phyloP scores from a whole-genome alignment of 2,113 vertebrate genomes.

The Gallinago media region DNA sequence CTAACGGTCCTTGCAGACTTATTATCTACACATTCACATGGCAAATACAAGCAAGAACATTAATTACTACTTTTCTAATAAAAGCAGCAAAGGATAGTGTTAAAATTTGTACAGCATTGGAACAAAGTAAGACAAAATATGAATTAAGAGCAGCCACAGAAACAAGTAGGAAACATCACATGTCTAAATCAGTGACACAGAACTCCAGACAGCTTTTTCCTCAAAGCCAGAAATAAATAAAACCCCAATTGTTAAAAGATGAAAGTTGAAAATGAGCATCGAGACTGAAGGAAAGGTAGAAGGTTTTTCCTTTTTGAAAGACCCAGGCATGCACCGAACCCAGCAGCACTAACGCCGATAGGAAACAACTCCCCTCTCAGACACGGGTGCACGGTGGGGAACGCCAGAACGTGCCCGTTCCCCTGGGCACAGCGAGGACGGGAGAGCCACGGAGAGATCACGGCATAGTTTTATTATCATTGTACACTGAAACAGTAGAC shows the following conservation, averaged over 20 bases:
- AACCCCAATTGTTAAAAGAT: not conserved
- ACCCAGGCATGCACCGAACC: rapidly evolving
- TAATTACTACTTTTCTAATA: not conserved
- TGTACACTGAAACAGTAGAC: not conserved
- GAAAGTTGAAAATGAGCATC: not conserved
- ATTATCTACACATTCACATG: rapidly evolving
- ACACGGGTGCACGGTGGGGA: not conserved
- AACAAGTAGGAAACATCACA: not conserved
- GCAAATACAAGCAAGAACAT: not conserved
- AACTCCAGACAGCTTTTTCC: not conserved
- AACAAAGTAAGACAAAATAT: not conserved
- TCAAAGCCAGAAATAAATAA: not conserved
- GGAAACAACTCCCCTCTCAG: rapidly evolving
- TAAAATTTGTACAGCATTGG: not conserved
- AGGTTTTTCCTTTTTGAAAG: not conserved
- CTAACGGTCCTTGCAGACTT: not conserved
- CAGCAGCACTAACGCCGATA: not conserved
- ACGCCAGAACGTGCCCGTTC: not conserved
- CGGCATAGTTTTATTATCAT: not conserved
- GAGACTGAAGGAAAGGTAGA: not conserved
- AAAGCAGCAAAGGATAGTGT: not conserved
- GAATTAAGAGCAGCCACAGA: not conserved
- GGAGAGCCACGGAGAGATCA: not conserved
- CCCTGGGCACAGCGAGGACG: not conserved
- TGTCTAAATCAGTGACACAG: not conserved